Evolutionary conservation across 2,888 invertebrate species (phyloP), one percentile per base, ranked within the genome.

Genomic region (Atethmia centrago): DNA sequence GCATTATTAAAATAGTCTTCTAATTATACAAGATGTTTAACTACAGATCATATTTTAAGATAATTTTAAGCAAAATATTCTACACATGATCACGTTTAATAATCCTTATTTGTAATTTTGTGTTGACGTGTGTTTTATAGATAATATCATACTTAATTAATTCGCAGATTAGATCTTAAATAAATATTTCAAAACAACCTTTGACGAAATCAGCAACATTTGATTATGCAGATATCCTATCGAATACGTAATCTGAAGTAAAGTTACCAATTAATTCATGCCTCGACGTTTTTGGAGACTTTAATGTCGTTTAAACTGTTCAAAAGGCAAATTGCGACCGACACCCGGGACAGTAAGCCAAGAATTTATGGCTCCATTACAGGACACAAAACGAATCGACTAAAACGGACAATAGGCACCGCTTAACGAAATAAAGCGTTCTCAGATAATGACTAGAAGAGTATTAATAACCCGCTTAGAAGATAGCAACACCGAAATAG

Each of bases 401-500:
- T 88, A 88, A 90, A 90, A 85, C 76, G 87, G 88, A 90, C 89
- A 89, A 90, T 90, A 86, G 87, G 88, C 87, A 88, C 90, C 90
- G 89, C 88, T 86, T 87, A 81, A 85, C 87, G 77, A 90, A 93
- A 94, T 93, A 92, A 94, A 95, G 90, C 89, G 93, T 86, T 93
- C 90, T 67, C 78, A 90, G 95, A 95, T 95, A 94, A 93, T 91
- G 87, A 87, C 84, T 84, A 88, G 95, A 95, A 92, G 88, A 90
- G 93, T 93, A 95, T 95, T 94, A 94, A 95, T 94, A 94, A 90
- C 89, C 80, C 86, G 82, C 87, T 85, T 83, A 85, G 85, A 78
- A 85, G 85, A 79, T 85, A 88, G 80, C 85, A 85, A 79, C 80
- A 78, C 80, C 82, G 71, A 75, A 77, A 83, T 63, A 74, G 66